Evolutionary conservation across 2,797 vertebrate species (phyloP), one percentile per base, ranked within the genome.

Genomic region (Cyprinodon diabolis): DNA sequence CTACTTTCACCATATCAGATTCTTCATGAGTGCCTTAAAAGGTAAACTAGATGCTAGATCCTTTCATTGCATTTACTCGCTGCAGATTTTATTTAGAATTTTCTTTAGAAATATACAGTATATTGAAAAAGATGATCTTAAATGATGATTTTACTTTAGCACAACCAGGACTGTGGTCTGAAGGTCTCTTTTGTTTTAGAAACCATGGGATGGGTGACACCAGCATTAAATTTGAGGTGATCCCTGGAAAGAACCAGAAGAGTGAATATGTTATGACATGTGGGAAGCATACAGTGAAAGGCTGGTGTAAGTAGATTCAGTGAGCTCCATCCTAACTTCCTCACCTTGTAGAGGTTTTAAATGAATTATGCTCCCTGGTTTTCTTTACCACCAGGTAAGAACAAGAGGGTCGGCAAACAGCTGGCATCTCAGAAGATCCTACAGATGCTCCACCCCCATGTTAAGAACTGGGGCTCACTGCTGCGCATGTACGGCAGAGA

Each of bases 1-100:
- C 95, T 99, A 81, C 93, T 99, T 92, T 99, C 98, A 89, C 98
- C 98, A 86, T 99, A 99, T 96, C 98, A 99, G 95, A 99, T 99
- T 93, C 98, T 99, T 94, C 98, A 99, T 75, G 98, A 99, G 98
- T 99, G 98, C 98, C 98, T 99, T 99, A 99, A 99, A 96, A 97
- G 98, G 98, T 99, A 83, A 91, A 43, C 1, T 23, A 0, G 13
- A 45, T 56, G 1, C 30, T 30, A 30, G 12, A 12, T 40, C 48
- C 35, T 35, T 37, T 19, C 56, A 13, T 15, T 56, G 0, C 52
- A 43, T 52, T 43, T 43, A 5, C 4, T 43, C 7, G 40, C 40
- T 43, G 40, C 40, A 43, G 40, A 43, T 43, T 5, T 43, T 30
- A 30, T 30, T 30, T 30, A 30, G 30, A 30, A 30, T 30, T 30